These are phyloP conservation scores for Gallirallus australis DNA, from an alignment of 2,797 vertebrate species.

Conservation along the genomic window DNA sequence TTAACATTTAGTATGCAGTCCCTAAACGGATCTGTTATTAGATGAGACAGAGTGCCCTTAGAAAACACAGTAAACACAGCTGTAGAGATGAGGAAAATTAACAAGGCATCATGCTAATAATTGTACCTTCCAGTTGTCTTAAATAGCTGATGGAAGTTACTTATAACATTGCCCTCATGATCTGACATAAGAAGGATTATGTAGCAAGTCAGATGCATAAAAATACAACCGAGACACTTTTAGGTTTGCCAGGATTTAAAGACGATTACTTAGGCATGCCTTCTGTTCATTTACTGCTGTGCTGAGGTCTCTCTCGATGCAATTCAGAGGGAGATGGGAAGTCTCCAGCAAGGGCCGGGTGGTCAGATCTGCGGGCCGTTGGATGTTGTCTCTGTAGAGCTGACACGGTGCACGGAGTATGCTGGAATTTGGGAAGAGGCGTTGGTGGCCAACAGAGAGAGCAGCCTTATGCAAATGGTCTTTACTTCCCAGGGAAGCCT, in stretches of 20 bases:
- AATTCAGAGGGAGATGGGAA: neutral
- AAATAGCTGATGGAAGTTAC: neutral
- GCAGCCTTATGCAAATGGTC: neutral
- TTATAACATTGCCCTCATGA: neutral
- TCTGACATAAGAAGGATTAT: neutral
- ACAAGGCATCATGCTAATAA: neutral
- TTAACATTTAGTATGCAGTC: neutral
- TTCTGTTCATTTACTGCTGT: neutral
- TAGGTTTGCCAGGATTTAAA: neutral
- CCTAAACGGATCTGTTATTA: conserved; percentile 37
- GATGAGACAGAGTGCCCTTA: conserved; percentile 38
- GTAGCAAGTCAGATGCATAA: neutral
- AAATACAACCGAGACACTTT: neutral
- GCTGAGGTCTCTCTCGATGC: neutral
- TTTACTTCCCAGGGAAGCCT: neutral
- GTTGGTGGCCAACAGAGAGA: neutral
- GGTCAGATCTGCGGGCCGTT: fast-evolving
- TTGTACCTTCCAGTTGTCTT: conserved; percentile 32
- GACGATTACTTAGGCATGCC: neutral
- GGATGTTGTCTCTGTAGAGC: neutral
- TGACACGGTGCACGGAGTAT: neutral
- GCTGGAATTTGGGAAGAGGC: neutral
- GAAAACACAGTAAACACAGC: conserved; percentile 55
- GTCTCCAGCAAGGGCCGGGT: neutral
- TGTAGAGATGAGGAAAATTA: conserved; percentile 34